Evolutionary conservation across 2,888 invertebrate species (phyloP), one percentile per base, ranked within the genome.

Genomic region (Bombyx huttoni): DNA sequence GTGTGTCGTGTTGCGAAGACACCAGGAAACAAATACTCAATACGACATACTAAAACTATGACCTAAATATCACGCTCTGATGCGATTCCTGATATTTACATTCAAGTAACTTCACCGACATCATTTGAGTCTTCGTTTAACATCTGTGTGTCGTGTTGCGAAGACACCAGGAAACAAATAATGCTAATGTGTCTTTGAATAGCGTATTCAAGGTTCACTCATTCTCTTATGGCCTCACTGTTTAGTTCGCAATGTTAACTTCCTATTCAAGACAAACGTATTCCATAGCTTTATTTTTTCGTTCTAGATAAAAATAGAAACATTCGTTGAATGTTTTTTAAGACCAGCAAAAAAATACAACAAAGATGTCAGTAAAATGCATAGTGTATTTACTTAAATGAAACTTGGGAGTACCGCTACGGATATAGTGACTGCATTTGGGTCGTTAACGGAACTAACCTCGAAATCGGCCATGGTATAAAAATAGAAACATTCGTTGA

Each of bases 171-270:
- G 87, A 88, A 88, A 78, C 77, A 67, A 60, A 70, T 73, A 81
- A 86, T 85, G 83, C 80, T 84, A 86, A 88, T 85, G 76, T 75
- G 81, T 69, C 82, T 85, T 81, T 83, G 81, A 82, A 79, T 81
- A 79, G 77, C 64, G 71, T 78, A 83, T 84, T 85, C 88, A 88
- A 88, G 88, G 87, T 83, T 68, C 74, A 68, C 68, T 75, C 72
- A 72, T 77, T 79, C 81, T 80, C 68, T 70, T 73, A 72, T 75
- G 83, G 79, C 82, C 80, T 84, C 75, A 75, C 67, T 70, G 70
- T 75, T 78, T 75, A 77, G 73, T 78, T 82, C 68, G 73, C 73
- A 73, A 72, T 61, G 63, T 67, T 71, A 65, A 72, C 73, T 84
- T 83, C 84, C 79, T 82, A 74, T 65, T 75, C 66, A 63, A 54